Percentiles rank a stretch among this genome's conserved stretches.
phyloP scores from a whole-genome alignment of 2,888 invertebrate genomes.

The Acanthosepion pharaonis region DNA sequence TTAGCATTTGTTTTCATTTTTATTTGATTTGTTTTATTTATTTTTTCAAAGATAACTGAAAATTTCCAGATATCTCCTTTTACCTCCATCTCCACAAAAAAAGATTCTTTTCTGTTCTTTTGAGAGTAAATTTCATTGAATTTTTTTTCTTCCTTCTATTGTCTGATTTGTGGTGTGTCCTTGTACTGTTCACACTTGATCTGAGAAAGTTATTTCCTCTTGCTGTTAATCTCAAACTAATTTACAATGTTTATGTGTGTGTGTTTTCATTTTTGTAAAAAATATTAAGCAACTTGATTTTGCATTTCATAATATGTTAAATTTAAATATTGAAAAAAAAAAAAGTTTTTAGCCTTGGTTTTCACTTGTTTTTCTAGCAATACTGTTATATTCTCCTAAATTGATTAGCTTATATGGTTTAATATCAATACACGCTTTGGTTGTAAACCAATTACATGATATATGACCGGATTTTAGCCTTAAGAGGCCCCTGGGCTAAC shows the following conservation, averaged over 20 bases:
- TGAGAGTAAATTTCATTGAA: not conserved
- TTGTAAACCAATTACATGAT: no score
- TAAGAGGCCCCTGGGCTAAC: no score
- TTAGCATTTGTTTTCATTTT: not conserved
- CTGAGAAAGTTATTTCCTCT: not conserved
- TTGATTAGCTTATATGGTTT: no score
- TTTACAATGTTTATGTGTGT: not conserved
- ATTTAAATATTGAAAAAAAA: not conserved
- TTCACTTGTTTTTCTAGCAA: no score
- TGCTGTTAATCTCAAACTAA: not conserved
- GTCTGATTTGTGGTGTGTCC: not conserved
- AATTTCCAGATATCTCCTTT: not conserved
- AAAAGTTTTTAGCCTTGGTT: not conserved
- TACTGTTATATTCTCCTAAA: no score
- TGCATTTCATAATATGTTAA: not conserved
- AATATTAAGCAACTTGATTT: no score
- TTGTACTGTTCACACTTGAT: not conserved
- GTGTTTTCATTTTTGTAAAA: not conserved
- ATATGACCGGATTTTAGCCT: no score
- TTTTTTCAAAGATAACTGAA: not conserved
- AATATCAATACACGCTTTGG: no score
- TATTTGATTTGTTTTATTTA: not conserved
- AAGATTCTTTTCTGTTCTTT: not conserved
- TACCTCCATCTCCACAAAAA: not conserved
- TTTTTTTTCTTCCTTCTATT: not conserved